These are phyloP conservation scores for Lophius piscatorius DNA, from an alignment of 2,113 vertebrate species.

Conservation along the genomic window DNA sequence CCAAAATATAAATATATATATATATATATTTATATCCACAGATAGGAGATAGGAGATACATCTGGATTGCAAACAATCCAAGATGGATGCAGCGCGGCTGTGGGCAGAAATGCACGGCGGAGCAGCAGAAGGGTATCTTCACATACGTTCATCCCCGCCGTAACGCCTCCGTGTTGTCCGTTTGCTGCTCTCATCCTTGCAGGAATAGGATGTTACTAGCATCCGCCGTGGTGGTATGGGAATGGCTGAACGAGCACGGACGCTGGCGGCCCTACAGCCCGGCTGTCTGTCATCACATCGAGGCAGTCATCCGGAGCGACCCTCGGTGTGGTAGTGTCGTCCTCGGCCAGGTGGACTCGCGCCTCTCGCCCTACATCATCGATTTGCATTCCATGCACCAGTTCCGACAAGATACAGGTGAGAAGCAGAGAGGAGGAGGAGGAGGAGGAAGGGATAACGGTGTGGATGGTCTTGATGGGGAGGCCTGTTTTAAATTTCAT, in stretches of 20 bases:
- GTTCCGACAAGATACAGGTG: slow-evolving; percentile 95
- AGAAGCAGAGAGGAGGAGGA: slow-evolving; percentile 13
- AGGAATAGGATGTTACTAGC: slow-evolving; percentile 89
- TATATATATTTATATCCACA: slow-evolving; percentile 33
- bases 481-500: slow-evolving; percentile 39
- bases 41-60: slow-evolving; percentile 44
- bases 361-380: slow-evolving; percentile 92
- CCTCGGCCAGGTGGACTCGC: slow-evolving; percentile 91
- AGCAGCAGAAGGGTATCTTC: slow-evolving; percentile 43
- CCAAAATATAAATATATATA: too few relatives aligned
- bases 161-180: slow-evolving; percentile 11
- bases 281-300: slow-evolving; percentile 95
- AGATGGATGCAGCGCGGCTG: slow-evolving; percentile 74
- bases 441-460: background rate
- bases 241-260: slow-evolving; percentile 98
- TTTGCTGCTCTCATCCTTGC: slow-evolving; percentile 21
- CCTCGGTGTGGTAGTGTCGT: slow-evolving; percentile 91
- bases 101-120: slow-evolving; percentile 54
- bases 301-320: slow-evolving; percentile 91
- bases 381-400: slow-evolving; percentile 96
- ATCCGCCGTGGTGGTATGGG: slow-evolving; percentile 94
- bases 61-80: slow-evolving; percentile 60
- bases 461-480: slow-evolving; percentile 38
- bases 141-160: slow-evolving; percentile 14
- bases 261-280: slow-evolving; percentile 97